Base-by-base conservation (phyloP, 2,797 vertebrate genomes). In the Menidia menidia region DNA sequence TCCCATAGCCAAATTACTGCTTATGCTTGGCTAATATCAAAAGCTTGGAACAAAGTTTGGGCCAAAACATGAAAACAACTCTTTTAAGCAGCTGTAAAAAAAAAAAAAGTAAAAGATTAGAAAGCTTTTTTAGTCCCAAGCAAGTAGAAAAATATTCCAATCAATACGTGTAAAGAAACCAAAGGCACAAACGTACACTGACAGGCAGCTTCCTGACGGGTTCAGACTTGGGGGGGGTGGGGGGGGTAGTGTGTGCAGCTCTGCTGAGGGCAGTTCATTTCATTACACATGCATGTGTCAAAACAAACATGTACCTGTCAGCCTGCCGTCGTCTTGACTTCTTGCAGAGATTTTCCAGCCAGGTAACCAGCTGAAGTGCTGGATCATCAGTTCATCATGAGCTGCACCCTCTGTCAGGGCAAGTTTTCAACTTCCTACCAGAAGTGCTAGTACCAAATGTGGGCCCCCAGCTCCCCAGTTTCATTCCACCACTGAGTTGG, bases 241-340 rank as follows among this genome's bases (percentile, higher is more conserved):
- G n/a, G n/a, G n/a, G n/a, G n/a, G n/a, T n/a, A n/a, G n/a, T 33
- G 42, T 45, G 42, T 31, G 18, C 18, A 5, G 16, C 44, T 57
- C 25, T 50, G n/a, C 0, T 7, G 19, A 18, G 16, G 8, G 31
- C 15, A 15, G 51, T 31, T 4, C 0, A 33, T 69, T 31, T 4
- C 0, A 33, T 69, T 53, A 60, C 15, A 54, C 13, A 30, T 53
- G 6, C 19, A n/a, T 54, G 32, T 61, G 32, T 69, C 44, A 47
- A 47, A 57, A 16, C 33, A 41, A 0, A 19, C 19, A 31, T 30
- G 57, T 57, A 25, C 18, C 56, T 25, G 39, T 33, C 48, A n/a
- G 14, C 9, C 35, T 52, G 31, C 33, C n/a, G 45, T 54, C 30
- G 14, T 42, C 3, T 16, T 7, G 12, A 8, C 41, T 44, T 48